phyloP scores from a whole-genome alignment of 2,888 invertebrate species.

The Diaprepes abbreviatus region DNA sequence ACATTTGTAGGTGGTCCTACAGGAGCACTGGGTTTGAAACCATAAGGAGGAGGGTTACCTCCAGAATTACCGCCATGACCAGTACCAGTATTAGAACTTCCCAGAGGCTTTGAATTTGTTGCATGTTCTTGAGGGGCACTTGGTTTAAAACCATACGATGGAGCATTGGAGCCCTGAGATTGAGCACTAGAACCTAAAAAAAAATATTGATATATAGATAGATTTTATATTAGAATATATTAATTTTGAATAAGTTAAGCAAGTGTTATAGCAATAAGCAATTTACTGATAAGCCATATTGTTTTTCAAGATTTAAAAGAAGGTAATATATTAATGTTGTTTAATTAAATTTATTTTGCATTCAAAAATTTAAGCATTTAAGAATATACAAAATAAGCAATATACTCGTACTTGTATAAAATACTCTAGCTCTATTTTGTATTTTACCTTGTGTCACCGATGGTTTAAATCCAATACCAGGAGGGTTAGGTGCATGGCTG shows the following conservation, averaged over 20 bases:
- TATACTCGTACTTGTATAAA: too few relatives aligned
- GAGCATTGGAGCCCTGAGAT: slow-evolving; percentile 15
- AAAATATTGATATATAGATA: too few relatives aligned
- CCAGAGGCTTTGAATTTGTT: slow-evolving; percentile 18
- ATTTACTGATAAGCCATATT: too few relatives aligned
- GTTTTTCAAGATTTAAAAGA: too few relatives aligned
- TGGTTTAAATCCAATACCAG: slow-evolving; percentile 27
- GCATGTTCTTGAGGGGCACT: slow-evolving; percentile 19
- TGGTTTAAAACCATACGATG: slow-evolving; percentile 6
- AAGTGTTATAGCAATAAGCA: too few relatives aligned
- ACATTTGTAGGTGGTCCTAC: slow-evolving; percentile 47
- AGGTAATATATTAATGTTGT: too few relatives aligned
- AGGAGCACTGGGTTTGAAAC: slow-evolving; percentile 41
- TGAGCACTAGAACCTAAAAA: slow-evolving; percentile 4
- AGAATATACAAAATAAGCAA: too few relatives aligned
- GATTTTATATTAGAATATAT: too few relatives aligned
- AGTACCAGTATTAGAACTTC: slow-evolving; percentile 3
- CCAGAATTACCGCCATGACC: not conserved
- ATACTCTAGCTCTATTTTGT: too few relatives aligned
- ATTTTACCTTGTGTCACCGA: slow-evolving; percentile 21
- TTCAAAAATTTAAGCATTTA: too few relatives aligned
- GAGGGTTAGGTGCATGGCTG: slow-evolving; percentile 9
- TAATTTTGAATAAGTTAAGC: too few relatives aligned
- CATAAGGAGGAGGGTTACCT: slow-evolving; percentile 17
- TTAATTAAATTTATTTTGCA: too few relatives aligned